These are phyloP conservation scores for Hippolais icterina DNA, from an alignment of 2,113 vertebrate genomes.

Conservation along the genomic window DNA sequence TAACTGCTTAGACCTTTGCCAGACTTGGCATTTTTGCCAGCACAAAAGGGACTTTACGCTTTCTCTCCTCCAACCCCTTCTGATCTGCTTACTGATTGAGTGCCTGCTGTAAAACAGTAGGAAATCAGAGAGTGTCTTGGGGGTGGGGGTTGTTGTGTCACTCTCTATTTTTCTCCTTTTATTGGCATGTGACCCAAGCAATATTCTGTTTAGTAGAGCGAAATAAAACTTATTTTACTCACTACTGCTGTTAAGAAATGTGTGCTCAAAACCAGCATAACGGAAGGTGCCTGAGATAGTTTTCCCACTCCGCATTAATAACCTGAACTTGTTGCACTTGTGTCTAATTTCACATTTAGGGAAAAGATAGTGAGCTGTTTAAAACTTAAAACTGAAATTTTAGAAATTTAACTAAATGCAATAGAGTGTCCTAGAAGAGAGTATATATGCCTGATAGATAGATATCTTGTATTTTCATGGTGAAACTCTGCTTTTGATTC, in stretches of 20 bases:
- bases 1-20: constrained; percentile 76
- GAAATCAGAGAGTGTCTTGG: constrained; percentile 62
- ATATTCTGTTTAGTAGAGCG: constrained; percentile 61
- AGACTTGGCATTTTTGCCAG: constrained; percentile 70
- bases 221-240: constrained; percentile 35
- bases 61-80: constrained; percentile 56
- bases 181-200: constrained; percentile 67
- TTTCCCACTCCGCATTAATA: constrained; percentile 17
- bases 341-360: not conserved
- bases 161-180: constrained; percentile 53
- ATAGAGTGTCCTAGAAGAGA: not conserved
- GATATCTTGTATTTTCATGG: not conserved
- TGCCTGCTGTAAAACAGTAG: constrained; percentile 76
- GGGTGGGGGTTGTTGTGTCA: constrained; percentile 57
- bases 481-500: not conserved
- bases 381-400: not conserved
- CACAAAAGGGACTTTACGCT: constrained; percentile 65
- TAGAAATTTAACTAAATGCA: not conserved
- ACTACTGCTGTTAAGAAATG: not conserved
- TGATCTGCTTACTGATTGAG: constrained; percentile 74
- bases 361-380: not conserved
- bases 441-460: not conserved
- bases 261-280: not conserved
- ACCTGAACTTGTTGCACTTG: constrained; percentile 73
- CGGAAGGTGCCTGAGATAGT: not conserved